Percentiles rank a stretch among this genome's conserved stretches.
Conservation (phyloP, 2,113 vertebrate genomes). For the Aptenodytes forsteri region DNA sequence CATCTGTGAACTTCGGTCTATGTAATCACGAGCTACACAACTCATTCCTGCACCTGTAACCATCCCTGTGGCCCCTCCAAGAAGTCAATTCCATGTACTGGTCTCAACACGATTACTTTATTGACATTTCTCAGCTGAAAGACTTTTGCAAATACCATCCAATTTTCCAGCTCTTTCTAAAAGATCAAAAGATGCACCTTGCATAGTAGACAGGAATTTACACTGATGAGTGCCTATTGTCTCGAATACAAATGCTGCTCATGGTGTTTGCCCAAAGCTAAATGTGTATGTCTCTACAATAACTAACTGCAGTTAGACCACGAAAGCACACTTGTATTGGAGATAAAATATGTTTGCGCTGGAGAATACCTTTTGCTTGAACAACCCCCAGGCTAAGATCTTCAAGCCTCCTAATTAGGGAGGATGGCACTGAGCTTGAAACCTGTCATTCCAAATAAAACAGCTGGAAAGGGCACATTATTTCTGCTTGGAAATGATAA, state of each 20-base stretch:
- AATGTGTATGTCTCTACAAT: slow-evolving; percentile 52
- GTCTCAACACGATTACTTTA: slow-evolving; percentile 79
- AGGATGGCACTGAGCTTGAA: slow-evolving; percentile 58
- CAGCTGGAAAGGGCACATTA: neutral
- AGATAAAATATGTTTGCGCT: slow-evolving; percentile 61
- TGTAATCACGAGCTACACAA: slow-evolving; percentile 68
- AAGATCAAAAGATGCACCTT: slow-evolving; percentile 80
- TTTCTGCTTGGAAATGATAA: slow-evolving; percentile 15
- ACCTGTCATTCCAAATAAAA: slow-evolving; percentile 55
- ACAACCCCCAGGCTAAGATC: slow-evolving; percentile 67
- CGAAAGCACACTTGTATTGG: slow-evolving; percentile 19
- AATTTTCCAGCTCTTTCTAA: slow-evolving; percentile 79
- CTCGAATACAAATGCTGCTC: slow-evolving; percentile 73
- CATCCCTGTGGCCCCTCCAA: slow-evolving; percentile 54
- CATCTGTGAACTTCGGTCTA: slow-evolving; percentile 6
- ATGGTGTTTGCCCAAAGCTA: slow-evolving; percentile 59
- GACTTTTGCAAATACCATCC: slow-evolving; percentile 77
- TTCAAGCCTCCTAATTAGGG: slow-evolving; percentile 72
- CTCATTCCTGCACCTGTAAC: slow-evolving; percentile 63
- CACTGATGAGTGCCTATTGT: slow-evolving; percentile 72
- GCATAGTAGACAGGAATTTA: slow-evolving; percentile 77
- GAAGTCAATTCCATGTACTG: slow-evolving; percentile 69
- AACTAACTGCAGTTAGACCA: slow-evolving; percentile 58
- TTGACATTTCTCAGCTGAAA: slow-evolving; percentile 79
- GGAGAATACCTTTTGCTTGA: slow-evolving; percentile 63